Evolutionary conservation across 2,888 invertebrate species (phyloP).

Genomic region (Erebia epiphron): DNA sequence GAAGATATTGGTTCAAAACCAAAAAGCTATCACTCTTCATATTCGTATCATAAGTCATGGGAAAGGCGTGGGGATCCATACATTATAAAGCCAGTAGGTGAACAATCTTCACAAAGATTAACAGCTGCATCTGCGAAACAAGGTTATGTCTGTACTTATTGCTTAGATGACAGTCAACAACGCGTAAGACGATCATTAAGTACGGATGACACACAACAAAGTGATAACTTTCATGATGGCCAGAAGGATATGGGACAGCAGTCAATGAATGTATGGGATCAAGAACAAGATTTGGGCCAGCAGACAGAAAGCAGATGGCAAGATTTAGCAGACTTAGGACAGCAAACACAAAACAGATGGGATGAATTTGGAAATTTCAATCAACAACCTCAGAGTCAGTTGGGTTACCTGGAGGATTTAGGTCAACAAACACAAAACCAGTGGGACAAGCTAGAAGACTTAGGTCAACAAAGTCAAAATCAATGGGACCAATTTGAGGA

Average conservation of each 20-base stretch:
- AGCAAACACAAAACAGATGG: constrained; percentile 42
- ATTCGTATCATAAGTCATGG: constrained; percentile 80
- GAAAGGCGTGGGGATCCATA: constrained; percentile 79
- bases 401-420: constrained; percentile 46
- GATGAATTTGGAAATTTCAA: constrained; percentile 24
- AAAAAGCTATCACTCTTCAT: constrained; percentile 76
- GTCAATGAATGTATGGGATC: constrained; percentile 42
- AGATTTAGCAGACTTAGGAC: constrained; percentile 42
- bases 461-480: constrained; percentile 53
- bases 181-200: constrained; percentile 63
- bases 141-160: constrained; percentile 46
- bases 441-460: constrained; percentile 49
- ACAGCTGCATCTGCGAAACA: constrained; percentile 51
- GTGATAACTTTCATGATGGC: constrained; percentile 38
- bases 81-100: constrained; percentile 64
- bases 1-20: constrained; percentile 57
- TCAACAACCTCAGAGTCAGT: constrained; percentile 47
- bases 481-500: constrained; percentile 46
- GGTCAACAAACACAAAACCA: constrained; percentile 50
- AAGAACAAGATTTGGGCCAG: constrained; percentile 44
- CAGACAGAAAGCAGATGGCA: constrained; percentile 42
- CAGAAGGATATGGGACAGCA: constrained; percentile 50
- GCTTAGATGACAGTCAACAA: constrained; percentile 59
- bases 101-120: constrained; percentile 54
- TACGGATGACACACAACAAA: constrained; percentile 39